phyloP scores from a whole-genome alignment of 1,140 invertebrate species.

The Drosophila tropicalis region DNA sequence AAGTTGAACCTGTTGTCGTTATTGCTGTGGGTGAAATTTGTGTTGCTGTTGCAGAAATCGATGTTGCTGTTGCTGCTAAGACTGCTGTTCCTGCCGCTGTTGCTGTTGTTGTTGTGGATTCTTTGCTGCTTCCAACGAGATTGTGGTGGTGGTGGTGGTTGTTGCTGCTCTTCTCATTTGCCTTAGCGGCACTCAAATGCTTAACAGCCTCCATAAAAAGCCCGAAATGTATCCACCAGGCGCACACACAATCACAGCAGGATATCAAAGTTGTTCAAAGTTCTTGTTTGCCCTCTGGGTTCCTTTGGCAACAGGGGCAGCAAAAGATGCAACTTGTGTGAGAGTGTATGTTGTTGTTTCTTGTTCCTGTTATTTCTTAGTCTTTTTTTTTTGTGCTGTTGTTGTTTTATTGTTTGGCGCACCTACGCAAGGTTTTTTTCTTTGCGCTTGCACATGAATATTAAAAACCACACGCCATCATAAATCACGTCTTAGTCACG shows the following conservation, averaged over 20 bases:
- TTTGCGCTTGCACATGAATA: constrained; percentile 78
- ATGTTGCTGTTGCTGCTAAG: constrained; percentile 16
- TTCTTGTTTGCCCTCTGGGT: constrained; percentile 42
- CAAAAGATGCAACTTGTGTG: constrained; percentile 48
- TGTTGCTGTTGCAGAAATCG: constrained; percentile 15
- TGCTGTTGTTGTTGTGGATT: constrained; percentile 28
- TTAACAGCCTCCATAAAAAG: constrained; percentile 73
- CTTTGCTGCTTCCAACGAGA: constrained; percentile 10
- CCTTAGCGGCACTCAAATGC: constrained; percentile 73
- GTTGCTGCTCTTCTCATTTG: constrained; percentile 37
- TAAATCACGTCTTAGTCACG: constrained; percentile 83
- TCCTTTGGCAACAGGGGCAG: constrained; percentile 12
- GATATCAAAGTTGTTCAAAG: constrained; percentile 48
- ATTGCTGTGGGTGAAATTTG: constrained; percentile 10
- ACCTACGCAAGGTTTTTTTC: constrained; percentile 68
- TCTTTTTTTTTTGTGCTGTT: constrained; percentile 19
- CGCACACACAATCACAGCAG: constrained; percentile 71
- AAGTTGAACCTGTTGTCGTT: constrained; percentile 21
- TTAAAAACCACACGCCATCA: constrained; percentile 83
- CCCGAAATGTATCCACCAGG: constrained; percentile 53
- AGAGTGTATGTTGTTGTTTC: background rate
- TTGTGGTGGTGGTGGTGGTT: constrained; percentile 22
- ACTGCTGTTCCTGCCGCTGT: constrained; percentile 19
- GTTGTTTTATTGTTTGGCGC: constrained; percentile 78
- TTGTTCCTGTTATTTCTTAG: constrained; percentile 19